phyloP scores from a whole-genome alignment of 2,113 vertebrate genomes.

The Oceanodroma tethys region DNA sequence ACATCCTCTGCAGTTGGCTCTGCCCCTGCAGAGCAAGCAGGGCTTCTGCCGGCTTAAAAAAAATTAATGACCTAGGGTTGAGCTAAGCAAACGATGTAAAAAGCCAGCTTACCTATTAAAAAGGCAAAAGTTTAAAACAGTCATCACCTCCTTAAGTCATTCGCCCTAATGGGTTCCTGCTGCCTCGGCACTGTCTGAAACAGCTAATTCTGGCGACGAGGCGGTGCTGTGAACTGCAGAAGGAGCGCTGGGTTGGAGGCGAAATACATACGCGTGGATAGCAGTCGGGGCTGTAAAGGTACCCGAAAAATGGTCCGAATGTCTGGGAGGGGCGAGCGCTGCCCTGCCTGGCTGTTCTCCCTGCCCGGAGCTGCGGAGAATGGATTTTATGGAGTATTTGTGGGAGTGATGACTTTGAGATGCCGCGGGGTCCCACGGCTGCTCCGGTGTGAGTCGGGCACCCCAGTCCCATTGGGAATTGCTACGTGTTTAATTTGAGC shows the following conservation, averaged over 20 bases:
- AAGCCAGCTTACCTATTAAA: neutral
- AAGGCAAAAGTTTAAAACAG: neutral
- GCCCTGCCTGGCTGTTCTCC: neutral
- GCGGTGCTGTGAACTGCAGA: neutral
- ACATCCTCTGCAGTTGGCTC: accelerated
- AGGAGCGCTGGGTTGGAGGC: neutral
- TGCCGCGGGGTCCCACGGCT: neutral
- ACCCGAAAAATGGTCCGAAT: neutral
- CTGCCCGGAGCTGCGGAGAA: neutral
- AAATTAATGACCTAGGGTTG: neutral
- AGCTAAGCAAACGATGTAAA: neutral
- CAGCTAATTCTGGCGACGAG: neutral
- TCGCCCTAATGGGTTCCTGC: neutral
- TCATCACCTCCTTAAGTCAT: neutral
- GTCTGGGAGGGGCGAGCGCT: neutral
- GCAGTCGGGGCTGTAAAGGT: too few species aligned
- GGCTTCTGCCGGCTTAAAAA: neutral
- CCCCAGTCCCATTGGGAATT: accelerated
- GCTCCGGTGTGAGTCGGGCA: accelerated
- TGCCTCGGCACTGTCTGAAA: neutral
- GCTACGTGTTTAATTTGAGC: accelerated
- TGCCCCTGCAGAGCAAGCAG: neutral
- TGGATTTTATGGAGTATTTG: accelerated
- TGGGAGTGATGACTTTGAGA: neutral
- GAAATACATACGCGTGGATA: accelerated